Base-by-base conservation (phyloP, 2,888 invertebrate species). In the Pristionchus mayeri region DNA sequence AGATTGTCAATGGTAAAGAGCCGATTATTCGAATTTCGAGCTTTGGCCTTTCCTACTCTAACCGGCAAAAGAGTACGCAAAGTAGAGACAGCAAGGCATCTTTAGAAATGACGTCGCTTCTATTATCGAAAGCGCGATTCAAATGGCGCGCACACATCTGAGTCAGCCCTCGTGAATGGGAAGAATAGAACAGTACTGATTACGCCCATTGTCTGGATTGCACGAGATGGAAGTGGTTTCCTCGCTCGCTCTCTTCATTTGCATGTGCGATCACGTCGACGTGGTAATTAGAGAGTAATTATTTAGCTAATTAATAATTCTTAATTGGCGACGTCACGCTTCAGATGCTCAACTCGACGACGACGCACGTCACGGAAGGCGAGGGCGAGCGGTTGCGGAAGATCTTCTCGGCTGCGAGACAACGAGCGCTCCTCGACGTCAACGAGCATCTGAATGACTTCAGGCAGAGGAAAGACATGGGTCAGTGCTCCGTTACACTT, bases 371-470 rank as follows among this genome's bases (percentile, higher is more conserved):
- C 34, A 87, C 88, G 18, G 90, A 91, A 50, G 86, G 88, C 57
- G 90, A 91, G 79, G 87, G 88, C 3, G 92, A 92, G 76, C 89
- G 93, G 40, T 87, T 90, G 21, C 89, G 93, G n/a, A 90, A 94
- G 93, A 94, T 95, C 87, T 98, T 98, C 93, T 95, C 96, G 94
- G 96, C 97, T 91, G 97, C 97, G 81, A 95, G 98, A 57, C 95
- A 95, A 88, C 95, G 96, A 90, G 96, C 97, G 9, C 95, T 96
- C 91, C 96, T 96, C 89, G 96, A 96, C 93, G 94, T 97, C 81
- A 91, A 95, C 83, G 95, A 95, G 90, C 96, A 96, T 91, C 94
- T 97, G 81, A 95, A 95, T 44, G 97, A 97, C 93, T 96, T 96
- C 94, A 96, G 97, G 92, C 96, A 96, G 90, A 97, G 97, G 93